Evolutionary conservation across 2,113 vertebrate genomes (phyloP).

Genomic region (Mola mola): DNA sequence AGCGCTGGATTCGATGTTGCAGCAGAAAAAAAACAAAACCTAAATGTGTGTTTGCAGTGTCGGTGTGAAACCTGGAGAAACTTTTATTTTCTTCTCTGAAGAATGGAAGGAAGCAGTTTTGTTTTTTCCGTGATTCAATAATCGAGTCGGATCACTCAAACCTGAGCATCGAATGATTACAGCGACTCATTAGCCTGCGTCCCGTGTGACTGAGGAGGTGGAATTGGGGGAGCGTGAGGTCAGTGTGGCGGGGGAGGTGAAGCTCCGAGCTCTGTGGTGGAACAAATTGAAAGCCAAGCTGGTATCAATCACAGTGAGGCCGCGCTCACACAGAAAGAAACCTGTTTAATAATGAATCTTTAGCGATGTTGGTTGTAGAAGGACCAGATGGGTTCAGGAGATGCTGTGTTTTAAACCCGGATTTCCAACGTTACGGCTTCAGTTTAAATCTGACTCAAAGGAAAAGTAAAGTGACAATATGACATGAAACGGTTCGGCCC

Average conservation of each 20-base stretch:
- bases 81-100: neutral
- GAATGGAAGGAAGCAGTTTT: neutral
- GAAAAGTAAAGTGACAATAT: too few species aligned
- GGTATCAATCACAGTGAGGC: conserved; percentile 99
- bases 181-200: neutral
- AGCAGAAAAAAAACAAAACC: conserved; percentile 1
- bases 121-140: neutral
- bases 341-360: too few species aligned
- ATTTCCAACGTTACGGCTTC: too few species aligned
- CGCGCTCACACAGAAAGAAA: too few species aligned
- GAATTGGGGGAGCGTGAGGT: conserved; percentile 18
- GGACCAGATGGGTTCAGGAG: too few species aligned
- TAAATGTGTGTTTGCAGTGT: conserved; percentile 28
- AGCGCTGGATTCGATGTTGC: neutral
- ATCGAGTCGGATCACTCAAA: conserved; percentile 1
- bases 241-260: conserved; percentile 25
- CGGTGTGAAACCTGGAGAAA: conserved; percentile 1
- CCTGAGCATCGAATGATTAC: neutral
- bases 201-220: too few species aligned
- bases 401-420: too few species aligned
- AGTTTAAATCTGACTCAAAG: too few species aligned
- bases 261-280: conserved; percentile 89
- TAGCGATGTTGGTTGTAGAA: too few species aligned
- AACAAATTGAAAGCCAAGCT: conserved; percentile 99
- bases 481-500: too few species aligned